phyloP scores from a whole-genome alignment of 2,888 invertebrate species.

The Cephus sareptanus region DNA sequence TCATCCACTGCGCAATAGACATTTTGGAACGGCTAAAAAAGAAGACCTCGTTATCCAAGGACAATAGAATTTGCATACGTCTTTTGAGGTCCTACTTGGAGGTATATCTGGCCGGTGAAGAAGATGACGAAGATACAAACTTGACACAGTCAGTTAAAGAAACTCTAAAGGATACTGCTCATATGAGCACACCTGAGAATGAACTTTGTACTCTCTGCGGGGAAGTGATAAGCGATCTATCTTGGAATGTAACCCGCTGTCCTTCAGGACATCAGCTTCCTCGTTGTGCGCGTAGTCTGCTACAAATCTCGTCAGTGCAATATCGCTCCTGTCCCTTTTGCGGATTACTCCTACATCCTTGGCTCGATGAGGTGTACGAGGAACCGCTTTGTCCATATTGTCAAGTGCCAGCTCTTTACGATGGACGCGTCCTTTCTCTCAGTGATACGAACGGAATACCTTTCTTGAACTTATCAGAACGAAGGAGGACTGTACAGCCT shows the following conservation, averaged over 20 bases:
- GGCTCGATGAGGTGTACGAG: constrained; percentile 44
- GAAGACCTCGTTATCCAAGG: constrained; percentile 29
- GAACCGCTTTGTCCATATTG: constrained; percentile 55
- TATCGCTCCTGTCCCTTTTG: constrained; percentile 54
- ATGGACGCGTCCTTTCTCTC: constrained; percentile 31
- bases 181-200: constrained; percentile 25
- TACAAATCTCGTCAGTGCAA: constrained; percentile 50
- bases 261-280: constrained; percentile 54
- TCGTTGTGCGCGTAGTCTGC: constrained; percentile 55
- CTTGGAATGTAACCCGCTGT: constrained; percentile 49
- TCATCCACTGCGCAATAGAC: constrained; percentile 43
- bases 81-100: constrained; percentile 53
- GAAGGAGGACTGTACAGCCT: background rate
- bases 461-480: constrained; percentile 6
- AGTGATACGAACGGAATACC: constrained; percentile 1
- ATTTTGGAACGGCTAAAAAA: constrained; percentile 38
- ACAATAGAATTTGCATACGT: constrained; percentile 40
- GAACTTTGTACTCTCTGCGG: constrained; percentile 55
- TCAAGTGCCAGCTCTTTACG: constrained; percentile 49
- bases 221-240: constrained; percentile 45
- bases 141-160: constrained; percentile 29
- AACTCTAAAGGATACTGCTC: constrained; percentile 33
- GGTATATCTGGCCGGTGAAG: constrained; percentile 49
- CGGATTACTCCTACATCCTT: constrained; percentile 52
- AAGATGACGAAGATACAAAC: constrained; percentile 36